Evolutionary conservation across 2,888 invertebrate genomes (phyloP).

Genomic region (Chaetogeoica ovagalla): DNA sequence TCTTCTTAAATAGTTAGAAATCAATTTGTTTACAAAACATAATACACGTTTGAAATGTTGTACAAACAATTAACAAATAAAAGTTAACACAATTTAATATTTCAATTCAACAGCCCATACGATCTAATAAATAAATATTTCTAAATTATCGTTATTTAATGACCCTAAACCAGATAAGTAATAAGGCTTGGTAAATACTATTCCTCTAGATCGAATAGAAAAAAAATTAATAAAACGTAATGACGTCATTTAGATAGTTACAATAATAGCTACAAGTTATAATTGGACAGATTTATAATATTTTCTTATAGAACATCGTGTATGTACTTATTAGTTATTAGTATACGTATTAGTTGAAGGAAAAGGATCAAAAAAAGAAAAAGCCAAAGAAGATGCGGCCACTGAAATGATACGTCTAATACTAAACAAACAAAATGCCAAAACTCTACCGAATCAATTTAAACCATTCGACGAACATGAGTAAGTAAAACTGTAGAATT

Average conservation of each 20-base stretch:
- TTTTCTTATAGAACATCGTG: too few species aligned
- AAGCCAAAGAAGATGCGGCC: constrained; percentile 55
- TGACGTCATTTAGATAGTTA: too few species aligned
- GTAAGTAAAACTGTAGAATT: constrained; percentile 24
- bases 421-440: constrained; percentile 51
- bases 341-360: constrained; percentile 53
- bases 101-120: background rate
- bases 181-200: background rate
- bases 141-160: background rate
- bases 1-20: background rate
- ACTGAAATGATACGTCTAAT: constrained; percentile 54
- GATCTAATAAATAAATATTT: background rate
- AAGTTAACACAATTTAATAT: too few species aligned
- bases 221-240: background rate
- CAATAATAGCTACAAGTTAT: too few species aligned
- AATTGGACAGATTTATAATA: too few species aligned
- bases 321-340: background rate
- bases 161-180: background rate
- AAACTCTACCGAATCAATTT: constrained; percentile 50
- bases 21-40: background rate
- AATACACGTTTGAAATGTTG: too few species aligned
- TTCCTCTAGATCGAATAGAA: background rate
- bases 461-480: constrained; percentile 53
- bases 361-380: constrained; percentile 54
- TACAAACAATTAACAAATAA: too few species aligned